Evolutionary conservation across 2,797 vertebrate genomes (phyloP).

Genomic region (Amphiprion clarkii): DNA sequence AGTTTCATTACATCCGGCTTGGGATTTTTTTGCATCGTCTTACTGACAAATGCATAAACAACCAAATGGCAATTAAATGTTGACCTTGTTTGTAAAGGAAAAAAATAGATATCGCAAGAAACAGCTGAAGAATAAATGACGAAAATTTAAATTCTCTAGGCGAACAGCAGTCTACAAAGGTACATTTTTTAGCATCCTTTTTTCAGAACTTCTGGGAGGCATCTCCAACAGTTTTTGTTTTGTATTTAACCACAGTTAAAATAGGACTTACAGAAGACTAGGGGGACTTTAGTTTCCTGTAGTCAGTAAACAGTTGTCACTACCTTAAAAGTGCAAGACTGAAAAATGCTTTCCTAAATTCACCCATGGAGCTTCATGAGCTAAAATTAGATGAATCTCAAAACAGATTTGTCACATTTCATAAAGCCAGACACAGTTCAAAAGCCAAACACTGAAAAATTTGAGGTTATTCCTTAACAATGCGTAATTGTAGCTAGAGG

Average conservation of each 20-base stretch:
- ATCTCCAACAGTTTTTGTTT: background rate
- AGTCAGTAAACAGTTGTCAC: conserved; percentile 2
- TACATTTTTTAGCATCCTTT: background rate
- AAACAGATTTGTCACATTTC: background rate
- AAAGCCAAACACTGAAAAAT: background rate
- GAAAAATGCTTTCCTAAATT: background rate
- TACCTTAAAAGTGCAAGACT: background rate
- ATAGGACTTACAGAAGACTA: conserved; percentile 1
- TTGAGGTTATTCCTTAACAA: background rate
- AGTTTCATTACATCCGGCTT: no score
- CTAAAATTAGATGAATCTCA: background rate
- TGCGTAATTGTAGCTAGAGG: background rate
- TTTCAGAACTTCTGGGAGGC: background rate
- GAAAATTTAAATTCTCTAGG: background rate
- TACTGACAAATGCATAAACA: no score
- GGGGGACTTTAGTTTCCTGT: background rate
- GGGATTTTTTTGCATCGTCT: no score
- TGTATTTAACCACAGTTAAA: background rate
- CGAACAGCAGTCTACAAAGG: background rate
- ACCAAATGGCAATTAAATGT: no score
- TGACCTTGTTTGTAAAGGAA: no score
- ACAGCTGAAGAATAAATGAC: background rate
- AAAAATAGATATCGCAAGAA: background rate
- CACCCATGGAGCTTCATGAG: background rate
- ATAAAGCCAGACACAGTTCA: background rate